Conservation (phyloP, 2,113 vertebrate genomes). For the Pyrgilauda ruficollis region DNA sequence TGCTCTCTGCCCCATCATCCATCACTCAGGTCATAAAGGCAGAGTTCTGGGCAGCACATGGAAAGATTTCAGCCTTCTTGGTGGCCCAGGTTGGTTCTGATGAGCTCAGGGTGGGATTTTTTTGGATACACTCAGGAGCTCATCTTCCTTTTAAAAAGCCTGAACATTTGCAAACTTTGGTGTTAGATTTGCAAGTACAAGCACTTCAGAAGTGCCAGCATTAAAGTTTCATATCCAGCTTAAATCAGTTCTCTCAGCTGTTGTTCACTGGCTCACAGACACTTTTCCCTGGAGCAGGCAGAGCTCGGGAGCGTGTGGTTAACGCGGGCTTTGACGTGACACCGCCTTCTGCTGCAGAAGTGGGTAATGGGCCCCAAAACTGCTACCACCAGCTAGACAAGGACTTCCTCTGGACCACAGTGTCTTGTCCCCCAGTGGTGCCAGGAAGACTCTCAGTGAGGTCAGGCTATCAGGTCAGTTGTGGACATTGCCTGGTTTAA, state of each 20-base stretch:
- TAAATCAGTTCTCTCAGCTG: neutral
- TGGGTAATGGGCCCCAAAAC: neutral
- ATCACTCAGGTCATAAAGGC: neutral
- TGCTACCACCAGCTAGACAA: neutral
- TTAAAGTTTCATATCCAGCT: neutral
- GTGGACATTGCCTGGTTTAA: neutral
- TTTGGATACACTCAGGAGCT: neutral
- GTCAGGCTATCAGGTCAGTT: neutral
- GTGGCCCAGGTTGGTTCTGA: neutral
- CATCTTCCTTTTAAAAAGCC: neutral
- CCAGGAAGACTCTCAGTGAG: neutral
- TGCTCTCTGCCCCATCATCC: neutral
- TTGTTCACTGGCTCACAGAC: neutral
- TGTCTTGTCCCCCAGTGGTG: neutral
- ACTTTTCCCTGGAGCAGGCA: neutral
- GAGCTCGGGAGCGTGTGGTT: neutral
- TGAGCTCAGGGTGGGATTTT: neutral
- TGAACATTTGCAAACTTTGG: neutral
- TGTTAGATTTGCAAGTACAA: neutral
- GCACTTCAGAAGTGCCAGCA: neutral
- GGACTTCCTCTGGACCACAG: neutral
- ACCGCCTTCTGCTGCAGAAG: neutral
- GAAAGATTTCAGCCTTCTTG: neutral
- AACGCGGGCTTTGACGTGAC: neutral
- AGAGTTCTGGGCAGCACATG: neutral